Evolutionary conservation across 2,113 vertebrate species (phyloP), one percentile per base, ranked within the genome.

Genomic region (Alexandromys fortis): DNA sequence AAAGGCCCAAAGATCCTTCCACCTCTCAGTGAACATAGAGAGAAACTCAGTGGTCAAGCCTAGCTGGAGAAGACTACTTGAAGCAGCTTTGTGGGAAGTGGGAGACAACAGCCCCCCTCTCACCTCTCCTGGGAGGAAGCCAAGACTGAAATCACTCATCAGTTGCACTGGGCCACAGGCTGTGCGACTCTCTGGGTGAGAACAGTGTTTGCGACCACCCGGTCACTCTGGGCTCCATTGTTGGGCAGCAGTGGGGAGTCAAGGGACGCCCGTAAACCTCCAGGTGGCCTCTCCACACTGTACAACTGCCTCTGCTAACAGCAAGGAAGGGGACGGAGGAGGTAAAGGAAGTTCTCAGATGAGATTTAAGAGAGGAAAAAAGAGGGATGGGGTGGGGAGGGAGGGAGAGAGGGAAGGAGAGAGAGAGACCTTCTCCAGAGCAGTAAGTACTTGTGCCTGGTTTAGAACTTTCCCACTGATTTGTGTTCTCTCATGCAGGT

Each of bases 401-500:
- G 75, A 47, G 49, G 49, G 49, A 52, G 49, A 52, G 49, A 52
- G 14, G 12, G 49, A 52, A 12, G 49, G 12, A 72, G 70, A 4
- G 33, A 81, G 7, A 21, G 81, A 77, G 61, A 10, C 55, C 68
- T 95, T 47, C 17, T 86, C 76, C 65, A 47, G 47, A 91, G 79
- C 78, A 70, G 35, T 55, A 70, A 92, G 35, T 52, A 88, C 28
- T 91, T 61, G 83, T 87, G 35, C 42, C 90, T 73, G 47, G 61
- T 52, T 89, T 67, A 67, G 92, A 94, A n/a, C 38, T n/a, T 95
- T 61, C 61, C 61, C 68, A 33, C 79, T 75, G 61, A 58, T 94
- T 87, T 95, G 90, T 72, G 77, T 77, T 49, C 28, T 75, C 45
- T 45, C 12, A 3, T 5, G n/a, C 5, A 7, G 52, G 17, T 68